Percentiles rank a stretch among this genome's conserved stretches.
These are phyloP conservation scores for Heterotilapia buettikoferi DNA, from an alignment of 2,113 vertebrate genomes.

Conservation along the genomic window DNA sequence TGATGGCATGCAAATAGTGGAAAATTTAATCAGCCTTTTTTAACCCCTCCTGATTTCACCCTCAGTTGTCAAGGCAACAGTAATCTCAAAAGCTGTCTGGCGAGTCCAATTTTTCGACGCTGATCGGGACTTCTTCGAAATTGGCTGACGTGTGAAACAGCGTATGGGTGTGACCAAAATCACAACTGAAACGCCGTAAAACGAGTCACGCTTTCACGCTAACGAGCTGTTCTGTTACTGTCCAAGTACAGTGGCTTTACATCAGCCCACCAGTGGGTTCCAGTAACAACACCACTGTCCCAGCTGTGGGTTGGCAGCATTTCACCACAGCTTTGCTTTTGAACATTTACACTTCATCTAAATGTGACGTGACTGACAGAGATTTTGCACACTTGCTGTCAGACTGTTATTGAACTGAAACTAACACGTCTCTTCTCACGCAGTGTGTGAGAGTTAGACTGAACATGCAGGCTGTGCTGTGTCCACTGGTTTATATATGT, in stretches of 20 bases:
- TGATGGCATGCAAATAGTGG: conserved; percentile 63
- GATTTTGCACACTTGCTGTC: background rate
- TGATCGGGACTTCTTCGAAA: conserved; percentile 37
- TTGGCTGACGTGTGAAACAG: background rate
- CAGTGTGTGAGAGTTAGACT: background rate
- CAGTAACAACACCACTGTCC: background rate
- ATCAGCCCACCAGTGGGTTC: background rate
- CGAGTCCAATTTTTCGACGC: conserved; percentile 38
- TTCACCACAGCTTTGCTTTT: background rate
- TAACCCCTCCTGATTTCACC: conserved; percentile 58
- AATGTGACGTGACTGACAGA: background rate
- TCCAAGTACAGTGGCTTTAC: background rate
- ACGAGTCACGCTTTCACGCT: background rate
- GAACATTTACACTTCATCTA: background rate
- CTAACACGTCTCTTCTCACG: background rate
- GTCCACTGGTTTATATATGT: background rate
- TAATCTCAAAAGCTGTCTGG: conserved; percentile 67
- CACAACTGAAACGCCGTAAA: background rate
- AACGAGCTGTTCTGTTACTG: background rate
- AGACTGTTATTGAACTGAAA: fast-evolving
- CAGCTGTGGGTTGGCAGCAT: background rate
- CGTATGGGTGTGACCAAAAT: background rate
- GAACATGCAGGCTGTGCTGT: background rate
- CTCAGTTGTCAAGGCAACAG: conserved; percentile 64
- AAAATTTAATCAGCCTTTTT: conserved; percentile 67